Evolutionary conservation across 2,888 invertebrate genomes (phyloP).

Genomic region (Hirtodrosophila cameraria): DNA sequence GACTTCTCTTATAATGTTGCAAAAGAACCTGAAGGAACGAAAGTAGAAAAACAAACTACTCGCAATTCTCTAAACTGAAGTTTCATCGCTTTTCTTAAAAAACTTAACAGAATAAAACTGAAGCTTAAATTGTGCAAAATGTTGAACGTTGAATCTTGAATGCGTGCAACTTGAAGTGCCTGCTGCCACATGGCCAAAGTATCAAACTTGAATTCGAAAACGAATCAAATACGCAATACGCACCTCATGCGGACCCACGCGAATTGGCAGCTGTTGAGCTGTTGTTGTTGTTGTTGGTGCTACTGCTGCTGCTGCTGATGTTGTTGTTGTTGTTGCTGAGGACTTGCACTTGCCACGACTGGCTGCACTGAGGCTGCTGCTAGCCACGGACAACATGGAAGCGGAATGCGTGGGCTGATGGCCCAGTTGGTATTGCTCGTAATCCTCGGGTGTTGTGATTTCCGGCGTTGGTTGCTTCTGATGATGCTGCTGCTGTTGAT

Average conservation of each 20-base stretch:
- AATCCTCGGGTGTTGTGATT: constrained; percentile 75
- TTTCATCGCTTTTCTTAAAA: too few species aligned
- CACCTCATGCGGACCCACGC: constrained; percentile 66
- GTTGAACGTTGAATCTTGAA: not conserved
- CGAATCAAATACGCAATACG: constrained; percentile 44
- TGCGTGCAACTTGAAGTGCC: constrained; percentile 7
- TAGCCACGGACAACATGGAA: constrained; percentile 74
- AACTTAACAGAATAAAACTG: not conserved
- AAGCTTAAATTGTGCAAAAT: not conserved
- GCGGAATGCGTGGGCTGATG: constrained; percentile 69
- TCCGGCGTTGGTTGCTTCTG: constrained; percentile 63
- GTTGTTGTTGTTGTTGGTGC: constrained; percentile 33
- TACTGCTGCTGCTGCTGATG: constrained; percentile 45
- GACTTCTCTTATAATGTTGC: too few species aligned
- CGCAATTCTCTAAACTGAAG: too few species aligned
- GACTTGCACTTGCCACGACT: constrained; percentile 70
- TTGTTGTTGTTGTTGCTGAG: constrained; percentile 12
- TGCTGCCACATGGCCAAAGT: not conserved
- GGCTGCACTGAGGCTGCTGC: constrained; percentile 64
- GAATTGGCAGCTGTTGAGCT: constrained; percentile 38
- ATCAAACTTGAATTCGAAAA: too few species aligned
- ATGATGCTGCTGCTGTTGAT: constrained; percentile 41
- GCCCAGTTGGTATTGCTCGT: constrained; percentile 76
- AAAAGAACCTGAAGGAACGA: too few species aligned
- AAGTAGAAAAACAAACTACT: too few species aligned